Percentiles rank a stretch among this genome's conserved stretches.
Conservation (phyloP, 2,888 invertebrate genomes). For the Dichetophora obliterata region DNA sequence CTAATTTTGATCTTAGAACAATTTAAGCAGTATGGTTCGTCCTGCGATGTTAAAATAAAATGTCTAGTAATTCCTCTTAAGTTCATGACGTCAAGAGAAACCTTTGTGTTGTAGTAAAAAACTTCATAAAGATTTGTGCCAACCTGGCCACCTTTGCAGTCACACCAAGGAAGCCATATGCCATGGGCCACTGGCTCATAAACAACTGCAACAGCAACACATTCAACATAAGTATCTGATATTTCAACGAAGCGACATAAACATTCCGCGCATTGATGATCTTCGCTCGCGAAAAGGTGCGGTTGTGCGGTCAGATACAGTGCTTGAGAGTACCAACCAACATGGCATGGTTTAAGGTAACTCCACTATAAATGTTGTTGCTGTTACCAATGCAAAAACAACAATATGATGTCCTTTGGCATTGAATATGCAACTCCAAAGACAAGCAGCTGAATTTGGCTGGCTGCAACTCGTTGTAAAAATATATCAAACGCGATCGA, state of each 20-base stretch:
- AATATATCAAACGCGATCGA: constrained; percentile 39
- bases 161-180: neutral
- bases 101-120: too few species aligned
- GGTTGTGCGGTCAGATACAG: constrained; percentile 11
- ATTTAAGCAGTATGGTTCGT: too few species aligned
- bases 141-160: neutral
- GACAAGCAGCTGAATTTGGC: constrained; percentile 1
- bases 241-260: constrained; percentile 67
- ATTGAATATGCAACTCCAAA: constrained; percentile 20
- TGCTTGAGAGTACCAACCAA: neutral
- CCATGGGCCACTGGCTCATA: constrained; percentile 3
- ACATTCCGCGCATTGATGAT: constrained; percentile 49
- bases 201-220: constrained; percentile 34
- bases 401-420: constrained; percentile 30
- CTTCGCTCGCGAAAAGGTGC: constrained; percentile 23
- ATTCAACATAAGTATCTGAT: constrained; percentile 56
- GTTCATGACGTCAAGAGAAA: too few species aligned
- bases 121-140: neutral
- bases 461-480: constrained; percentile 15
- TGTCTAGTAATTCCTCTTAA: too few species aligned
- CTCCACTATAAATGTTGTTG: neutral
- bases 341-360: neutral
- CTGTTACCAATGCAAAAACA: neutral
- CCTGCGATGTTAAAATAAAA: too few species aligned
- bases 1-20: too few species aligned